Evolutionary conservation across 1,140 invertebrate genomes (phyloP).

Genomic region (Camponotus floridanus): DNA sequence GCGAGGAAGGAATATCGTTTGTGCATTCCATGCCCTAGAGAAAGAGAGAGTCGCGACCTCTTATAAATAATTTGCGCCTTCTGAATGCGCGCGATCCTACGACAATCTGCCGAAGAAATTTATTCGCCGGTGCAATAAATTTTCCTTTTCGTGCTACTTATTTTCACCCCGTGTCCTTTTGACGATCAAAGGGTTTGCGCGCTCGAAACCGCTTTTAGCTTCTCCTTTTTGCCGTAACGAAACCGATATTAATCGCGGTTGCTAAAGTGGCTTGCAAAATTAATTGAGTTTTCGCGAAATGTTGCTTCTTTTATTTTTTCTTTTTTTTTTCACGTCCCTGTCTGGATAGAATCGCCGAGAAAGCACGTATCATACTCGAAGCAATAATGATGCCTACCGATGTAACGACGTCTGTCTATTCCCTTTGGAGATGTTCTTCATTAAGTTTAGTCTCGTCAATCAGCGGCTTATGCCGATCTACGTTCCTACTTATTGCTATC

Average conservation of each 20-base stretch:
- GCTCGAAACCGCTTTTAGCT: background rate
- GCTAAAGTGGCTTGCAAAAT: constrained; percentile 21
- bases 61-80: constrained; percentile 37
- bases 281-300: constrained; percentile 16
- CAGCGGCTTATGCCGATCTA: constrained; percentile 21
- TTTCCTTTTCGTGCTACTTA: background rate
- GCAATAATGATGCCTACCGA: constrained; percentile 1
- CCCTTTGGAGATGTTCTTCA: constrained; percentile 1
- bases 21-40: constrained; percentile 8
- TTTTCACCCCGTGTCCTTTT: constrained; percentile 10
- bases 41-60: constrained; percentile 3
- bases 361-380: background rate
- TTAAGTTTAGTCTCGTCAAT: constrained; percentile 31
- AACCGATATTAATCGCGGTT: constrained; percentile 33
- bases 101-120: constrained; percentile 54
- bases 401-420: constrained; percentile 9
- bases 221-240: constrained; percentile 1
- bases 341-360: background rate
- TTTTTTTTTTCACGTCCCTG: background rate
- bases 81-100: constrained; percentile 1
- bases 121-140: constrained; percentile 51
- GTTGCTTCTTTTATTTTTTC: background rate
- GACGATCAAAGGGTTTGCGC: constrained; percentile 41
- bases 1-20: constrained; percentile 20
- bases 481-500: constrained; percentile 33